A percentile compares a stretch with the other conserved stretches of the same genome.
These are phyloP conservation scores for Oscheius sp. DNA, from an alignment of 1,140 invertebrate species.

Conservation along the genomic window DNA sequence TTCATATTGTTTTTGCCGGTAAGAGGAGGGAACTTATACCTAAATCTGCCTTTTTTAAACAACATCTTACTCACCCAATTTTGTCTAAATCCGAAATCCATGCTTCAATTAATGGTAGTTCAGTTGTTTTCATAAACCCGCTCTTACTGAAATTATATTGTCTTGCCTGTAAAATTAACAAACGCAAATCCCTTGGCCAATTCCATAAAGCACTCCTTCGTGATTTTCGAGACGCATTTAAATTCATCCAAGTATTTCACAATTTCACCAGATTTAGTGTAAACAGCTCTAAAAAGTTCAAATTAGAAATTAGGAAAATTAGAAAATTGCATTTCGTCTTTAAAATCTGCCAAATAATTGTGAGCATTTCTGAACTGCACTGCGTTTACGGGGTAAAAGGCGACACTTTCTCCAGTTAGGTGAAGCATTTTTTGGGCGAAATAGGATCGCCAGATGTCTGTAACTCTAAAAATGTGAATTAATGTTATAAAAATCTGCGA, in stretches of 20 bases:
- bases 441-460: conserved; percentile 61
- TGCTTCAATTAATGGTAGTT: not conserved
- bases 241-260: conserved; percentile 1
- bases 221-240: not conserved
- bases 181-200: not conserved
- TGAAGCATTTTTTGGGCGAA: conserved; percentile 58
- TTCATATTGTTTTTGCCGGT: no score
- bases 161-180: no score
- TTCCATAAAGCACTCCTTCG: not conserved
- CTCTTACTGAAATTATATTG: not conserved
- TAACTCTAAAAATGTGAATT: conserved; percentile 36
- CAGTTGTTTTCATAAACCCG: not conserved
- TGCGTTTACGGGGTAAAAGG: conserved; percentile 44
- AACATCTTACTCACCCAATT: not conserved
- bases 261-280: conserved; percentile 12
- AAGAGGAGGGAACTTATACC: not conserved
- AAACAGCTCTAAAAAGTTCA: conserved; percentile 20
- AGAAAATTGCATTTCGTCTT: conserved; percentile 9
- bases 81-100: not conserved
- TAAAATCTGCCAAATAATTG: conserved; percentile 11
- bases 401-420: conserved; percentile 49
- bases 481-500: not conserved
- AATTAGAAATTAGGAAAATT: not conserved
- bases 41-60: not conserved
- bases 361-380: conserved; percentile 23